Conservation (phyloP, 2,888 invertebrate genomes). For the Eupithecia inturbata region DNA sequence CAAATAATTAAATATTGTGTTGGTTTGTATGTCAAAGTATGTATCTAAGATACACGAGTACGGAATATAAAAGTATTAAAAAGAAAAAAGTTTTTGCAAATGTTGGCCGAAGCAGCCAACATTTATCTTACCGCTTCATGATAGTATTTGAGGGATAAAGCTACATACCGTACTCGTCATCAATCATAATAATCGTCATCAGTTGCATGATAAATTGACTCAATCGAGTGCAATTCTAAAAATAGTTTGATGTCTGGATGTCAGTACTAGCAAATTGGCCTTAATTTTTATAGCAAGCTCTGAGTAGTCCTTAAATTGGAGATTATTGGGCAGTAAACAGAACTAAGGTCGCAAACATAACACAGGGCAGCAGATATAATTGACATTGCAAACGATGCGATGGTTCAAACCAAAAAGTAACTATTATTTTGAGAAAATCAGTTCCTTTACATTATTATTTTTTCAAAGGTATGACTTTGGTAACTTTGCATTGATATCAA, state of each 20-base stretch:
- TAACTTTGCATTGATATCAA: background rate
- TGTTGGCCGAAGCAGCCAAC: too few species aligned
- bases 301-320: conserved; percentile 28
- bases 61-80: too few species aligned
- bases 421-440: background rate
- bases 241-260: conserved; percentile 37
- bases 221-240: conserved; percentile 14
- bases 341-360: background rate
- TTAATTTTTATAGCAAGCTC: conserved; percentile 42
- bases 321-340: conserved; percentile 21
- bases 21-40: too few species aligned
- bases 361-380: background rate
- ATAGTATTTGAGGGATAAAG: background rate
- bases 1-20: too few species aligned
- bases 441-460: background rate
- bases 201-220: background rate
- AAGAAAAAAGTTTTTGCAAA: too few species aligned
- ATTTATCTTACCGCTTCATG: background rate
- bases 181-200: background rate
- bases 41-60: too few species aligned
- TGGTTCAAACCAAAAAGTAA: background rate
- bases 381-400: background rate
- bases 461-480: background rate
- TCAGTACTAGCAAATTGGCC: conserved; percentile 42
- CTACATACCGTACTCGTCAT: too few species aligned